Base-by-base conservation (phyloP, 53 echinoderm and acorn worm species). In the Echinometra lucunter region DNA sequence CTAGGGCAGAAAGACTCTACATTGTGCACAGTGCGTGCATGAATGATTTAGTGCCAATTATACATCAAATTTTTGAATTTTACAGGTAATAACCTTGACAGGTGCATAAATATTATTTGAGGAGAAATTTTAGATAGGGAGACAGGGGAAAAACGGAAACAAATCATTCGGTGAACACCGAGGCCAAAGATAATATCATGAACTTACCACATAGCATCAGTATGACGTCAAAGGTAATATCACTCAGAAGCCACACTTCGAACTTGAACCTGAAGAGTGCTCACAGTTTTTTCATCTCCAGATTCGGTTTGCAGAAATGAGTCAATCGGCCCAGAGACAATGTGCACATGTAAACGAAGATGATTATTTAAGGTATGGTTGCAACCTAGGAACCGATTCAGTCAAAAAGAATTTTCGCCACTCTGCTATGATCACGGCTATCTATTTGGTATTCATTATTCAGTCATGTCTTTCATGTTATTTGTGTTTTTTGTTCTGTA, bases 11-110 rank as follows among this genome's bases (percentile, higher is more conserved):
- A 6, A 45, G 23, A 23, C 78, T 42, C 78, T 42, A 19, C 42
- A 49, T 49, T 53, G 49, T 85, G n/a, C n/a, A n/a, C n/a, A n/a
- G n/a, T n/a, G n/a, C n/a, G n/a, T n/a, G n/a, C n/a, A n/a, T n/a
- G 85, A 85, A n/a, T 13, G 85, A 85, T 85, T 89, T 89, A 58
- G 89, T 89, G 89, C 89, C 89, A 89, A 89, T 89, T 89, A 89
- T 57, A 60, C 58, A 57, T 89, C 89, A 60, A 56, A 38, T 37
- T 60, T 88, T 89, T 89, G 63, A 34, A 13, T 85, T 83, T 49
- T 49, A 85, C 49, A 53, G 85, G 15, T 85, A 78, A 49, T 85
- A 85, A 85, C 47, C 49, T 12, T 85, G 85, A 85, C 85, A 85
- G 85, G 85, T 85, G 85, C 85, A 28, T 85, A 85, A 85, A 85